A percentile compares a stretch with the other conserved stretches of the same genome.
These are phyloP conservation scores for Tuta absoluta DNA, from an alignment of 2,888 invertebrate species.

Conservation along the genomic window DNA sequence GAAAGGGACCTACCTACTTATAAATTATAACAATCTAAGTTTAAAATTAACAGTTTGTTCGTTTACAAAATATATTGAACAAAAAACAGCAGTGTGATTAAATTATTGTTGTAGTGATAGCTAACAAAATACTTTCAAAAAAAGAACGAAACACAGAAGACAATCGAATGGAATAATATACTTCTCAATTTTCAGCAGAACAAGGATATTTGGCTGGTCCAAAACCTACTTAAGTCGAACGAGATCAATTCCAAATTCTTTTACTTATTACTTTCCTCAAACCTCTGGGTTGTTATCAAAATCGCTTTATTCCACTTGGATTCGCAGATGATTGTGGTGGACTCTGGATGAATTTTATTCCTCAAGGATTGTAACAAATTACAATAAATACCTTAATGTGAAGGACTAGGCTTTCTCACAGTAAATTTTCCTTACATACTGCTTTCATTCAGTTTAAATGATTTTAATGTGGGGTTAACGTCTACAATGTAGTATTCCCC, in stretches of 20 bases:
- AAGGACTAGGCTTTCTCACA: background rate
- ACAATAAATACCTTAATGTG: background rate
- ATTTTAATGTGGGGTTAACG: too few species aligned
- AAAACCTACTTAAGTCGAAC: conserved; percentile 20
- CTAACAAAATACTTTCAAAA: conserved; percentile 8
- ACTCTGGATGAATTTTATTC: background rate
- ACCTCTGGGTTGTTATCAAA: conserved; percentile 14
- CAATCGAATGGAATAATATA: too few species aligned
- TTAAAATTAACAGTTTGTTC: too few species aligned
- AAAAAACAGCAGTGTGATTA: too few species aligned
- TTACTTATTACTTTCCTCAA: conserved; percentile 15
- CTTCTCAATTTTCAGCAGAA: too few species aligned
- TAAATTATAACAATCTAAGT: too few species aligned
- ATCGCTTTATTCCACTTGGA: conserved; percentile 20
- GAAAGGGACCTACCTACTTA: too few species aligned
- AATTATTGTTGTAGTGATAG: too few species aligned
- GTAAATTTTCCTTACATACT: background rate
- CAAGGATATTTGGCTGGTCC: background rate
- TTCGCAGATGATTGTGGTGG: conserved; percentile 7
- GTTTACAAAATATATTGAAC: too few species aligned
- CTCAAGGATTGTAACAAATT: background rate
- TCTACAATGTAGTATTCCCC: too few species aligned
- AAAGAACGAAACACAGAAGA: too few species aligned
- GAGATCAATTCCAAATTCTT: conserved; percentile 24
- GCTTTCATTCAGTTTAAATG: background rate